These are phyloP conservation scores for Trochalopteron elliotii DNA, from an alignment of 2,113 vertebrate species.

Conservation along the genomic window DNA sequence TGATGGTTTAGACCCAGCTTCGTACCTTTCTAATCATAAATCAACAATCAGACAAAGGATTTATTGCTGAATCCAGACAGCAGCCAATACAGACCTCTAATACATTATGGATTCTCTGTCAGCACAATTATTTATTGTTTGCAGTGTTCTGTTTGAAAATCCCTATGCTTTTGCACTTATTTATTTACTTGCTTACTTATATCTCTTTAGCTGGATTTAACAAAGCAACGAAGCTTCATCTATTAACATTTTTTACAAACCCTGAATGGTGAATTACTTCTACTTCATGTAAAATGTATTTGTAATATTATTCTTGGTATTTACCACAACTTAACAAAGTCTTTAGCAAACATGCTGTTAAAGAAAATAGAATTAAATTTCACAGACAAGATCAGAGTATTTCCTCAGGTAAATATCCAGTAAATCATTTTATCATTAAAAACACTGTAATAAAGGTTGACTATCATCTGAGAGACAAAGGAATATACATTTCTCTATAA, in stretches of 20 bases:
- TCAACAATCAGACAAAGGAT: conserved; percentile 34
- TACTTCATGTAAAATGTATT: not conserved
- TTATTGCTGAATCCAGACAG: conserved; percentile 14
- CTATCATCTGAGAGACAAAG: not conserved
- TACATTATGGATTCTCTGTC: conserved; percentile 30
- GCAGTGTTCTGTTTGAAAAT: conserved; percentile 24
- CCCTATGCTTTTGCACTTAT: not conserved
- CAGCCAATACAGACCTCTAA: conserved; percentile 31
- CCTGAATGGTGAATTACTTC: not conserved
- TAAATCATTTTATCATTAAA: not conserved
- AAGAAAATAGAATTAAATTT: not conserved
- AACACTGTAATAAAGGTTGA: not conserved
- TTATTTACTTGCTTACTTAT: not conserved
- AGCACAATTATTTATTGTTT: conserved; percentile 26
- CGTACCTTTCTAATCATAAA: conserved; percentile 7
- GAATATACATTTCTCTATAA: not conserved
- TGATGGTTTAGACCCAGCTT: not conserved
- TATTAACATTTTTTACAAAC: not conserved
- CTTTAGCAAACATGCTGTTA: not conserved
- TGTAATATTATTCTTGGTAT: not conserved
- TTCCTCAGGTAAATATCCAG: not conserved
- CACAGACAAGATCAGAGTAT: not conserved
- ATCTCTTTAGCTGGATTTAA: not conserved
- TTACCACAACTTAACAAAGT: not conserved
- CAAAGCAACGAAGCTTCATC: not conserved